Evolutionary conservation across 2,797 vertebrate genomes (phyloP).

Genomic region (Spinus olivaceus): DNA sequence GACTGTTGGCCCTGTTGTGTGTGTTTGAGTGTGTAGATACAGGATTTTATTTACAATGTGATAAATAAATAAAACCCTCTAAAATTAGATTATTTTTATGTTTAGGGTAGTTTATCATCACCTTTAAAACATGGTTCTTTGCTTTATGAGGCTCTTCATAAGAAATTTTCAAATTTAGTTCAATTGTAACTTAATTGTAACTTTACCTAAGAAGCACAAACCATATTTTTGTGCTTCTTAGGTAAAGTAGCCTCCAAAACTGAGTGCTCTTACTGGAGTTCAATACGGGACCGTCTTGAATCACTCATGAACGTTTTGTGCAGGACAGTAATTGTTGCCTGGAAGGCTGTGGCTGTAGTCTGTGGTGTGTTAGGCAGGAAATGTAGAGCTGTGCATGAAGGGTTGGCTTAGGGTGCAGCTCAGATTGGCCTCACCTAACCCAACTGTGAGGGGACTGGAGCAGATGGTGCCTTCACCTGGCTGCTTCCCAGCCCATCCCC

Average conservation of each 20-base stretch:
- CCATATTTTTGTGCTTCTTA: neutral
- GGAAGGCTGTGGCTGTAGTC: neutral
- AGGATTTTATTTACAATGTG: neutral
- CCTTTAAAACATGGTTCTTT: neutral
- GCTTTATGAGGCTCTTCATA: neutral
- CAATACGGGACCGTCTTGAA: rapidly evolving
- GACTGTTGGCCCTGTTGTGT: neutral
- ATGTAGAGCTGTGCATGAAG: neutral
- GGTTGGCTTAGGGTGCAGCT: neutral
- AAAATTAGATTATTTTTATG: neutral
- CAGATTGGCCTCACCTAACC: neutral
- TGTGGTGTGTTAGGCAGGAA: neutral
- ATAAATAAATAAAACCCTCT: neutral
- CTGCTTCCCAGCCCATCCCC: neutral
- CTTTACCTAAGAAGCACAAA: neutral
- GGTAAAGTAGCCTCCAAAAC: neutral
- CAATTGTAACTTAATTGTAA: neutral
- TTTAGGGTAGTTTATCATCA: rapidly evolving
- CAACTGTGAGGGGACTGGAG: neutral
- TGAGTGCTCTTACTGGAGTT: neutral
- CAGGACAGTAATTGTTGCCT: neutral
- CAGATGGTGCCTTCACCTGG: neutral
- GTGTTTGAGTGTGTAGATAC: neutral
- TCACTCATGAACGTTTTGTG: neutral
- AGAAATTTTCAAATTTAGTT: neutral